Conservation (phyloP, 1,140 invertebrate genomes). For the Eriocheir sinensis region DNA sequence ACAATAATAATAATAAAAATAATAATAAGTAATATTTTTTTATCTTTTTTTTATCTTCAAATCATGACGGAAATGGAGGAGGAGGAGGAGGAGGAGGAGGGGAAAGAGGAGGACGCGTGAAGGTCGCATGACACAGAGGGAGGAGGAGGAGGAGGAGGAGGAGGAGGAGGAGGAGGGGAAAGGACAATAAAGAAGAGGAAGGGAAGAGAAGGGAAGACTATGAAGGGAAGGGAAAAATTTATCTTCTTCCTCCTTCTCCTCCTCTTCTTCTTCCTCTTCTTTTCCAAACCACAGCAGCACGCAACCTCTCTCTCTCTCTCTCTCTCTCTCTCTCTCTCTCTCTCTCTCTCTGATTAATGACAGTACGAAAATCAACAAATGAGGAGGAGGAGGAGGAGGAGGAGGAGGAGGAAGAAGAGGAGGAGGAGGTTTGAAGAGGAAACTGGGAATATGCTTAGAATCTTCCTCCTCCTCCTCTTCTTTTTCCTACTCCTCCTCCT, state of each 20-base stretch:
- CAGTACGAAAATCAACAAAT: background rate
- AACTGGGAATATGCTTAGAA: no score
- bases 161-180: background rate
- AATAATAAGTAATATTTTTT: background rate
- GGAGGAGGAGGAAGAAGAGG: background rate
- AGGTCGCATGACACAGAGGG: background rate
- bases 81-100: slow-evolving; percentile 11
- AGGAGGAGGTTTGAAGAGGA: background rate
- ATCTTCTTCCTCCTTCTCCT: background rate
- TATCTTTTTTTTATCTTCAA: background rate
- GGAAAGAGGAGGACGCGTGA: background rate
- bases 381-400: background rate
- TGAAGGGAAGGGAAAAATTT: no score
- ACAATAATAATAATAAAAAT: background rate
- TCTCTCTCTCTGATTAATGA: background rate
- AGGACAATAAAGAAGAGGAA: background rate
- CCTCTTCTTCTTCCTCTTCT: background rate
- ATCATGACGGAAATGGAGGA: background rate
- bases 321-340: slow-evolving; percentile 4
- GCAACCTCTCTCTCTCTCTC: background rate
- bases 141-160: slow-evolving; percentile 19
- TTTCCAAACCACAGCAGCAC: background rate
- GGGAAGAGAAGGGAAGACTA: no score
- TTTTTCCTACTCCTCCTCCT: no score
- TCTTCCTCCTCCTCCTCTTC: background rate